phyloP scores from a whole-genome alignment of 2,888 invertebrate genomes.

The Piscicola geometra region DNA sequence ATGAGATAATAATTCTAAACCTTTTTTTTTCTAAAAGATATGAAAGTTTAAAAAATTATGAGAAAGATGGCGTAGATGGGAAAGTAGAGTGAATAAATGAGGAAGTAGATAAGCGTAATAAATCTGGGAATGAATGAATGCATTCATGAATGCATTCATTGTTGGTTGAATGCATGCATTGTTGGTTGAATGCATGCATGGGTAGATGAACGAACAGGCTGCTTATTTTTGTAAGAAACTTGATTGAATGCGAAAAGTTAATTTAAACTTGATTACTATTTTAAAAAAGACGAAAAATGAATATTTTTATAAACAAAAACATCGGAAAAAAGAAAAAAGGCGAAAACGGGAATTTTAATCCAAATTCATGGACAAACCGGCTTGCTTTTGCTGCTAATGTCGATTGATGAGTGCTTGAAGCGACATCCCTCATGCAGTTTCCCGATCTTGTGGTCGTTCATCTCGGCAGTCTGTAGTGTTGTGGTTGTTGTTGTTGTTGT shows the following conservation, averaged over 20 bases:
- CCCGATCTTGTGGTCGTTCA: background rate
- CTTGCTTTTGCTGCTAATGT: background rate
- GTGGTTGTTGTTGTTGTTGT: background rate
- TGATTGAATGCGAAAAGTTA: no score
- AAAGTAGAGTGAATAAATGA: background rate
- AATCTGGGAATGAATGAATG: no score
- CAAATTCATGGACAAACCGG: constrained; percentile 5
- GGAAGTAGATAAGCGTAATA: background rate
- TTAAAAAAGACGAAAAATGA: background rate
- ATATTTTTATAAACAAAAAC: background rate
- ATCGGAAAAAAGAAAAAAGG: background rate
- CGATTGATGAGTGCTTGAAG: constrained; percentile 10
- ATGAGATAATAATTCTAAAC: no score
- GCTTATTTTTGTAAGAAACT: no score
- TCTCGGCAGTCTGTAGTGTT: background rate
- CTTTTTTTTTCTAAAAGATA: no score
- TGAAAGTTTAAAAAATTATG: no score
- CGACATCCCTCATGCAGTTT: background rate
- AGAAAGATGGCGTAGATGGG: no score
- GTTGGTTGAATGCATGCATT: no score
- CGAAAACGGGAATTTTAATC: background rate
- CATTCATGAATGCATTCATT: no score
- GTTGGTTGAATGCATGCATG: no score
- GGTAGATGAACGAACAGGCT: no score
- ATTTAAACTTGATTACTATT: background rate